Base-by-base conservation (phyloP, 2,113 vertebrate genomes). In the Opisthocomus hoazin region DNA sequence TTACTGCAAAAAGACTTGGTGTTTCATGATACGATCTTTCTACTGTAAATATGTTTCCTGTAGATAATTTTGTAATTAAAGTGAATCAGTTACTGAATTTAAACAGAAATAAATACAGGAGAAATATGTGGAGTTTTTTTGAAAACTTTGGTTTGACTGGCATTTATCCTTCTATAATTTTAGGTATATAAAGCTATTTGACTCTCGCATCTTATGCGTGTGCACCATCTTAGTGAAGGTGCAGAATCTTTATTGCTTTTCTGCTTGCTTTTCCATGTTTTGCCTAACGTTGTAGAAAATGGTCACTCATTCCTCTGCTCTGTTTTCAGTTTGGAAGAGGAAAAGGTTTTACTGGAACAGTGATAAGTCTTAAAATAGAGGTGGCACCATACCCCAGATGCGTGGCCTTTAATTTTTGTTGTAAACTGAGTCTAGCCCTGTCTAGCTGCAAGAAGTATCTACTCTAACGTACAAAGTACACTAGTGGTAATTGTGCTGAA, bases 371-470 rank as follows among this genome's bases (percentile, higher is more conserved):
- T 61, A 29, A 77, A 76, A 1, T 9, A 6, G 66, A 80, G 46
- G 30, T 82, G 64, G 13, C 23, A 5, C 15, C 3, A 2, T 23
- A 26, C 5, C 11, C 32, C 46, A 39, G 41, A 7, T 51, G 1
- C 0, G 0, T 29, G 69, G 7, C 2, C 14, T 83, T 76, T 39
- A 13, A 0, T 56, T 89, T 54, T 82, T 48, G 2, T 45, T 34
- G 32, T 57, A 23, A 29, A 6, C 23, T 46, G 46, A 45, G 36
- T 39, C 60, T 26, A 20, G 29, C 19, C 1, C 1, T 60, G 43
- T 77, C 53, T 68, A 10, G 65, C 46, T 81, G 32, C 37, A 27
- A 0, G 22, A 27, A 73, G 20, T 50, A 34, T 15, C 23, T 80
- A 5, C 2, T 3, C 11, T 56, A 5, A 19, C 11, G 10, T 24